Evolutionary conservation across 2,113 vertebrate genomes (phyloP).

Genomic region (Atractosteus spatula): DNA sequence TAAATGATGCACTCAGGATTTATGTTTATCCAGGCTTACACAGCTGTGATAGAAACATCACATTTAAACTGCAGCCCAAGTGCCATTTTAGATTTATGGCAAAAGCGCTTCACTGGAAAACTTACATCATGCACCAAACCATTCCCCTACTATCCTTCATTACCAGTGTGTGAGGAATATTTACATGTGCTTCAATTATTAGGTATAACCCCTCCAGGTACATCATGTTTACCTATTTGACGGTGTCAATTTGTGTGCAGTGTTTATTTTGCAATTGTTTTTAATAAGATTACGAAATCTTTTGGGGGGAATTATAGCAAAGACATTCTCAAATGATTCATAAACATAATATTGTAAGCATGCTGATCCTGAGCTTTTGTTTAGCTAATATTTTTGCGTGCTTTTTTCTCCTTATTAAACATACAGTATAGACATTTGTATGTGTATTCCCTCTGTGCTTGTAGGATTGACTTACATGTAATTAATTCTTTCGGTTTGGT

Average conservation of each 20-base stretch:
- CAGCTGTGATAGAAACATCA: not conserved
- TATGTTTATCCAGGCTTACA: not conserved
- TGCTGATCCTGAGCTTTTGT: not conserved
- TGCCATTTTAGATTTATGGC: not conserved
- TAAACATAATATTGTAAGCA: not conserved
- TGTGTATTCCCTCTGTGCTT: no score
- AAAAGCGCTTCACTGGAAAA: not conserved
- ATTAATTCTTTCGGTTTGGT: no score
- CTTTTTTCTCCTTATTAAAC: no score
- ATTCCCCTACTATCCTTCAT: no score
- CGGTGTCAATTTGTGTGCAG: not conserved
- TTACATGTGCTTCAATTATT: not conserved
- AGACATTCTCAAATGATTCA: no score
- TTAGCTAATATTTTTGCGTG: no score
- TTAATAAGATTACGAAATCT: not conserved
- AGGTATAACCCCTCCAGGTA: not conserved
- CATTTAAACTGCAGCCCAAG: not conserved
- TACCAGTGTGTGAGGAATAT: no score
- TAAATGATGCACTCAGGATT: not conserved
- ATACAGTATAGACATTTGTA: no score
- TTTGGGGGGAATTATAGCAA: not conserved
- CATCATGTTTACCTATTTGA: not conserved
- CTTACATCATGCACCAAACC: no score
- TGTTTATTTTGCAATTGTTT: constrained; percentile 1
- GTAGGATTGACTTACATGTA: no score